Evolutionary conservation across 2,888 invertebrate genomes (phyloP), one percentile per base, ranked within the genome.

Genomic region (Volucella inflata): DNA sequence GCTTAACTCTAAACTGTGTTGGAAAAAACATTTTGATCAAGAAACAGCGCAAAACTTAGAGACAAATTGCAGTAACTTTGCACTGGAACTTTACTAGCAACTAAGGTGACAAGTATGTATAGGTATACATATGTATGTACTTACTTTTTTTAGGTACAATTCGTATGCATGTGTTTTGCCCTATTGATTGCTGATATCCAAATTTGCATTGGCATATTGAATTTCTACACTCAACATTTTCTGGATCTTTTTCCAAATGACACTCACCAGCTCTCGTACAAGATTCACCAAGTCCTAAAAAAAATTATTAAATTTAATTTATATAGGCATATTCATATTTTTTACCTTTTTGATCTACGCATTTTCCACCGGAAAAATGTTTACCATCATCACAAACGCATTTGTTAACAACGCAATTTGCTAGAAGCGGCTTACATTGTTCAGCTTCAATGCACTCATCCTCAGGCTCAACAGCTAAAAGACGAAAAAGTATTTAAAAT

Each of bases 341-440:
- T 84, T 76, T 85, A 91, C 92, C 88, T 87, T 90, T 91, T 65
- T 89, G 90, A 6, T 88, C 87, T 75, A 89, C 89, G 74, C 92
- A 92, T 60, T 87, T 87, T 36, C 91, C 91, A 30, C 89, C 88
- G 70, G 90, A 90, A 53, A 89, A 89, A 72, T 91, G 91, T 78
- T 91, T 89, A 50, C 89, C 88, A 8, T 89, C 88, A 0, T 89
- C 88, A 83, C 92, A 92, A 59, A 87, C 87, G 71, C 92, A 92
- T 85, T 91, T 91, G 17, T 90, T 89, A 10, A 90, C 89, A 42
- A 87, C 89, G 82, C 92, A 92, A 48, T 88, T 89, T 38, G 89
- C 92, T 78, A 92, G 77, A n/a, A 92, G 88, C 1, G 92, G 92
- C 51, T 91, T 90, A 76, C 92, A 92, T 78, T 92, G 92, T 78